Evolutionary conservation across 92 coral and sea anemone genomes (phyloP).

Genomic region (Epizoanthus ramosus): DNA sequence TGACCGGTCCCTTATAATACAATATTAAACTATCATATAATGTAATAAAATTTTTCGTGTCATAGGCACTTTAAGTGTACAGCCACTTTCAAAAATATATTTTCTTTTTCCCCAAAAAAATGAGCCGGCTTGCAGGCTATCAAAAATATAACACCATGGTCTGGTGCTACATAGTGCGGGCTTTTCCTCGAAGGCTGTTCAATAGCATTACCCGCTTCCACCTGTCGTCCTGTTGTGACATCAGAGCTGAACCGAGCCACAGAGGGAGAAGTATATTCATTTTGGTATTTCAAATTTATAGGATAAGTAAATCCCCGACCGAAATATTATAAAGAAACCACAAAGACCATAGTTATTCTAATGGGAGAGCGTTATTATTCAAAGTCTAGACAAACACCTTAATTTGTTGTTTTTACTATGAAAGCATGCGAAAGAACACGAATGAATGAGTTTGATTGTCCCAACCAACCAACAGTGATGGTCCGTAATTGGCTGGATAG

Average conservation of each 20-base stretch:
- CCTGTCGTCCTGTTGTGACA: conserved; percentile 14
- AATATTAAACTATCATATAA: too few relatives aligned
- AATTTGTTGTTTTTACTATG: not conserved
- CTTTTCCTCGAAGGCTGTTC: not conserved
- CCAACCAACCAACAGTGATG: not conserved
- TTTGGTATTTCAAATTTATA: not conserved
- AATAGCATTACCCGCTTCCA: not conserved
- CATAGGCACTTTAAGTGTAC: too few relatives aligned
- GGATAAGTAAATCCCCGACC: not conserved
- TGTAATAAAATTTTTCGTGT: too few relatives aligned
- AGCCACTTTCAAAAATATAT: too few relatives aligned
- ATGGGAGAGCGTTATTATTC: not conserved
- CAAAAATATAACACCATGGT: too few relatives aligned
- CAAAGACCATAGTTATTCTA: too few relatives aligned
- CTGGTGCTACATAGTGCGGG: not conserved
- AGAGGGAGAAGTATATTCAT: not conserved
- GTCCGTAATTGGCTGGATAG: not conserved
- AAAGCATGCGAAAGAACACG: conserved; percentile 32
- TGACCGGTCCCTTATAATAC: too few relatives aligned
- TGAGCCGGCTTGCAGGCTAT: too few relatives aligned
- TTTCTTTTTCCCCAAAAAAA: too few relatives aligned
- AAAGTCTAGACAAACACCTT: not conserved
- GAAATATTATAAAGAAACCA: not conserved
- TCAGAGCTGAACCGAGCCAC: not conserved
- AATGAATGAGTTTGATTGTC: not conserved